These are phyloP conservation scores for Bombyx mandarina DNA, from an alignment of 1,140 invertebrate genomes.

Conservation along the genomic window DNA sequence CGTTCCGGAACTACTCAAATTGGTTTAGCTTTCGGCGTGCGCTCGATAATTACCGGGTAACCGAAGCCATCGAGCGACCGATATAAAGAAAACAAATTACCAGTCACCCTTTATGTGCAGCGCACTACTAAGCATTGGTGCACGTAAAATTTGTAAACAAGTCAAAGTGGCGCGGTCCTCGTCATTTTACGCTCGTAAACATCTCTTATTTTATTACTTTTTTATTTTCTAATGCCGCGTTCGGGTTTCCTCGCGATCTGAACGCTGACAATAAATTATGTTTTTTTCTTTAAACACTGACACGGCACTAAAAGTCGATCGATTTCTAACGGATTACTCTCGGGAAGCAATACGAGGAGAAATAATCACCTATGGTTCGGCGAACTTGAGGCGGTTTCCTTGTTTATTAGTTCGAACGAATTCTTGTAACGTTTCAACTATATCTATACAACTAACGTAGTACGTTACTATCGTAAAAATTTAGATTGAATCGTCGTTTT, in stretches of 20 bases:
- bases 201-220: constrained; percentile 64
- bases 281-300: constrained; percentile 63
- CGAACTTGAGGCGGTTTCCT: constrained; percentile 57
- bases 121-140: constrained; percentile 24
- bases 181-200: constrained; percentile 69
- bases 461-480: too few relatives aligned
- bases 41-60: constrained; percentile 54
- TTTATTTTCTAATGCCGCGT: constrained; percentile 65
- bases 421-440: constrained; percentile 27
- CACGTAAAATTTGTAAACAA: constrained; percentile 39
- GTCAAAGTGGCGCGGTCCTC: constrained; percentile 41
- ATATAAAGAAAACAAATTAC: constrained; percentile 61
- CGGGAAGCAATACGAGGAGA: constrained; percentile 53
- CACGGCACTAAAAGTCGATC: constrained; percentile 67
- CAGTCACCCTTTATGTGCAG: constrained; percentile 32
- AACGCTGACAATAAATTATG: constrained; percentile 67
- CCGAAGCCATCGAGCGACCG: constrained; percentile 46
- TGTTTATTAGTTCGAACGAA: constrained; percentile 61
- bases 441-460: constrained; percentile 8
- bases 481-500: too few relatives aligned
- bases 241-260: constrained; percentile 64
- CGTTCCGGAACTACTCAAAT: constrained; percentile 31
- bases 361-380: constrained; percentile 58
- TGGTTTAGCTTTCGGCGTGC: constrained; percentile 50
- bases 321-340: constrained; percentile 69